phyloP scores from a whole-genome alignment of 2,113 vertebrate genomes.

The Myrmophylax atrothorax region DNA sequence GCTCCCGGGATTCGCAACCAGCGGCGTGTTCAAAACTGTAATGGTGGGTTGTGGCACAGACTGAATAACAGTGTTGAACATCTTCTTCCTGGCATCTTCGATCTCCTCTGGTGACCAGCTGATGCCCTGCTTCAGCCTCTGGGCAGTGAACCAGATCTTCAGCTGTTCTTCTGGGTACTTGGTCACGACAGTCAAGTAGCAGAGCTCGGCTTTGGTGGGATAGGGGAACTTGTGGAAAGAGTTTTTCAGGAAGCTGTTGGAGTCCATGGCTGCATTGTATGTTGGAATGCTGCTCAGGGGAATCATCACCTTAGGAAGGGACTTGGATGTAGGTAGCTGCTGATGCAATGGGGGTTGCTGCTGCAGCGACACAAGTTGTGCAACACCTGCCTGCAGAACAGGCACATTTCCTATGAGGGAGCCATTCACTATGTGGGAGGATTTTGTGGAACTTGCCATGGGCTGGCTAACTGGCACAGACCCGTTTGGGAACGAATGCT shows the following conservation, averaged over 20 bases:
- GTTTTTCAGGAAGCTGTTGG: slow-evolving; percentile 94
- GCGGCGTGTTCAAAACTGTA: slow-evolving; percentile 88
- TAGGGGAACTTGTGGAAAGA: slow-evolving; percentile 98
- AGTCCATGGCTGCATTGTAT: slow-evolving; percentile 96
- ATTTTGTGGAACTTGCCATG: slow-evolving; percentile 66
- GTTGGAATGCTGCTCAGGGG: slow-evolving; percentile 97
- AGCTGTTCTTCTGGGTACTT: slow-evolving; percentile 98
- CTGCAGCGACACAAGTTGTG: slow-evolving; percentile 90
- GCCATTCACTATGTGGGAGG: slow-evolving; percentile 82
- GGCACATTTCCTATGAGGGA: slow-evolving; percentile 88
- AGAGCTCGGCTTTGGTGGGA: slow-evolving; percentile 96
- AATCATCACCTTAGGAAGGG: slow-evolving; percentile 98
- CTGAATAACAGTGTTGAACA: slow-evolving; percentile 98
- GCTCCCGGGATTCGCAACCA: slow-evolving; percentile 81
- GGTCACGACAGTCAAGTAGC: slow-evolving; percentile 97
- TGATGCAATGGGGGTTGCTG: slow-evolving; percentile 80
- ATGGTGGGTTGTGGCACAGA: slow-evolving; percentile 86
- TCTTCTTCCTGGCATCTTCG: slow-evolving; percentile 95
- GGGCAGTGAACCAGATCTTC: slow-evolving; percentile 99
- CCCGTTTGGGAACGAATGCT: slow-evolving; percentile 81
- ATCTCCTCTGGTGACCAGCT: slow-evolving; percentile 99
- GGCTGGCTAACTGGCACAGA: slow-evolving; percentile 74
- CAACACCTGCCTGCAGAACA: slow-evolving; percentile 87
- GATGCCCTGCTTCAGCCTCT: slow-evolving; percentile 96
- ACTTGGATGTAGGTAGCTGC: slow-evolving; percentile 83